These are phyloP conservation scores for Orussus abietinus DNA, from an alignment of 1,140 invertebrate genomes.

Conservation along the genomic window DNA sequence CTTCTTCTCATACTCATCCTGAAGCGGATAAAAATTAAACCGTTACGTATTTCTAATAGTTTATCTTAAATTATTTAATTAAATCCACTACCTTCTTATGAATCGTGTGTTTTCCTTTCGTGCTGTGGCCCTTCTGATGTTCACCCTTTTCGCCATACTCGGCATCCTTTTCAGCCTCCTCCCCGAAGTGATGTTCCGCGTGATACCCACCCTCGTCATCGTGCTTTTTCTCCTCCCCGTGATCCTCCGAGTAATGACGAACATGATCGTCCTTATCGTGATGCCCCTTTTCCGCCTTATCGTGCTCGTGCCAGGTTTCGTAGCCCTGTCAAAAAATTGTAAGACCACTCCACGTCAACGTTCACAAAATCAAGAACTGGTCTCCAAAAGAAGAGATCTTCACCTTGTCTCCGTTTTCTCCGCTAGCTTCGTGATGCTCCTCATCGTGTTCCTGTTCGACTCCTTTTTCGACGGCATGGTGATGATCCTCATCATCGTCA, in stretches of 20 bases:
- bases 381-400: conserved; percentile 1
- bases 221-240: conserved; percentile 44
- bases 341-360: background rate
- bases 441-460: conserved; percentile 32
- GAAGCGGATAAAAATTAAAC: background rate
- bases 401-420: conserved; percentile 44
- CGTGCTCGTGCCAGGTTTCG: conserved; percentile 44
- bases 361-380: background rate
- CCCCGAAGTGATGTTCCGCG: conserved; percentile 37
- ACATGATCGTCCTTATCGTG: conserved; percentile 46
- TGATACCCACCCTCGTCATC: conserved; percentile 44
- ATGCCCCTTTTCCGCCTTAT: conserved; percentile 47
- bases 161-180: conserved; percentile 39
- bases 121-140: conserved; percentile 52
- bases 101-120: conserved; percentile 51
- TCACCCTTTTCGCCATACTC: conserved; percentile 47
- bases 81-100: conserved; percentile 49
- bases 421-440: conserved; percentile 31
- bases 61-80: conserved; percentile 3
- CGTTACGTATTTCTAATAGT: background rate
- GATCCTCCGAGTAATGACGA: conserved; percentile 43
- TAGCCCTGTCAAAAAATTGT: conserved; percentile 32
- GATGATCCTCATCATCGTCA: conserved; percentile 13
- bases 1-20: conserved; percentile 55
- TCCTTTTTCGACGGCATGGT: conserved; percentile 29